phyloP scores from a whole-genome alignment of 2,888 invertebrate species.

The Netelia melanura region DNA sequence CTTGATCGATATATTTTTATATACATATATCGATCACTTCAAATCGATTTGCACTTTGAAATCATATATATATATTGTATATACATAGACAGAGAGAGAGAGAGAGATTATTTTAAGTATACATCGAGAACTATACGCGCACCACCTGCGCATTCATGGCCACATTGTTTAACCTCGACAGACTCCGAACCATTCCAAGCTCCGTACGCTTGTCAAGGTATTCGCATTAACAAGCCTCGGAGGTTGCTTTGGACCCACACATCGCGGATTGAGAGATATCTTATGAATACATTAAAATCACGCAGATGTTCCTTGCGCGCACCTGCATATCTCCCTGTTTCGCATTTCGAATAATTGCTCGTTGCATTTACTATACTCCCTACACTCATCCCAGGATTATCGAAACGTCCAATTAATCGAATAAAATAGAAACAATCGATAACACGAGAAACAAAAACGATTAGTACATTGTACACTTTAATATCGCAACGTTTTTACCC shows the following conservation, averaged over 20 bases:
- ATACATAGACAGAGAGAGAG: neutral
- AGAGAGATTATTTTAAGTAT: neutral
- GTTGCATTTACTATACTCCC: neutral
- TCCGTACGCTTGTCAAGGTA: constrained; percentile 34
- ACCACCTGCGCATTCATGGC: constrained; percentile 55
- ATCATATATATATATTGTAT: neutral
- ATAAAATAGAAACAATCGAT: no score
- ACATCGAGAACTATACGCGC: constrained; percentile 21
- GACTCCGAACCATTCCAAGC: constrained; percentile 27
- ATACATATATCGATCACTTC: no score
- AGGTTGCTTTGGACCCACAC: constrained; percentile 50
- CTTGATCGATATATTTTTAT: no score
- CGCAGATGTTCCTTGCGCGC: constrained; percentile 46
- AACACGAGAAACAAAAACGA: neutral
- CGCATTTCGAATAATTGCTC: neutral
- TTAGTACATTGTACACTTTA: neutral
- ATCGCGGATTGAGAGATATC: constrained; percentile 57
- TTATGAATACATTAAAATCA: constrained; percentile 63
- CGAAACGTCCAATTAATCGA: no score
- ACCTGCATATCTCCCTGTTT: neutral
- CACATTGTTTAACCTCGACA: constrained; percentile 33
- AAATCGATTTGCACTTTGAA: no score
- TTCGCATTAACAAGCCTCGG: constrained; percentile 44
- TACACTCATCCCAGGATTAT: no score
- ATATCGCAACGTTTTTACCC: neutral